These are phyloP conservation scores for Belonocnema kinseyi DNA, from an alignment of 1,140 invertebrate species.

Conservation along the genomic window DNA sequence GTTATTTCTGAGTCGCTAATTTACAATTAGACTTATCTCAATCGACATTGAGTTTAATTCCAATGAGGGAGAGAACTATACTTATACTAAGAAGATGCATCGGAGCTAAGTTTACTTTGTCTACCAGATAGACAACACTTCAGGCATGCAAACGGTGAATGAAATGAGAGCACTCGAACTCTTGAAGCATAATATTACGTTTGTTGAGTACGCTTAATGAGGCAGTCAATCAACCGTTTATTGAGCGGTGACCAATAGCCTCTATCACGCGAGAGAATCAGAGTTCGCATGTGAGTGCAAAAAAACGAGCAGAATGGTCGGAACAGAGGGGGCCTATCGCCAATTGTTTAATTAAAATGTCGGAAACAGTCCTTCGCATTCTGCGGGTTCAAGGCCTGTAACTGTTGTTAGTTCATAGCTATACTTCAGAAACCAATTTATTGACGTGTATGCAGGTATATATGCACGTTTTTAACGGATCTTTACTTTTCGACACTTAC, in stretches of 20 bases:
- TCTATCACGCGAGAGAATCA: constrained; percentile 2
- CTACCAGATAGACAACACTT: not conserved
- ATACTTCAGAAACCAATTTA: not conserved
- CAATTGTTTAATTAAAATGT: constrained; percentile 33
- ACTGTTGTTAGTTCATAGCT: no score
- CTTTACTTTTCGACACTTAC: no score
- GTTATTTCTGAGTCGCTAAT: no score
- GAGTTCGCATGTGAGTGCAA: constrained; percentile 12
- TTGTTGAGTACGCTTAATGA: constrained; percentile 58
- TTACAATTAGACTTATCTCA: no score
- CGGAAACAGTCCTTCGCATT: not conserved
- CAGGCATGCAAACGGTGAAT: constrained; percentile 6
- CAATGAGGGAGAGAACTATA: not conserved
- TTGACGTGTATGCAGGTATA: no score
- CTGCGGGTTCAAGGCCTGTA: not conserved
- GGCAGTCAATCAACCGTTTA: constrained; percentile 59
- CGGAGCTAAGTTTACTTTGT: not conserved
- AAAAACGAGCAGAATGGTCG: constrained; percentile 24
- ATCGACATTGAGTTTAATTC: no score
- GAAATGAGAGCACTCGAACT: constrained; percentile 23
- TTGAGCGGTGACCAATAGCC: constrained; percentile 46
- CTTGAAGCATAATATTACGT: constrained; percentile 38
- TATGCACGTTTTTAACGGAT: no score
- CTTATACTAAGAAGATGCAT: constrained; percentile 8
- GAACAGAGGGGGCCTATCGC: not conserved